Percentiles rank a stretch among this genome's conserved stretches.
These are phyloP conservation scores for Zalophus californianus DNA, from an alignment of 2,797 vertebrate genomes.

Conservation along the genomic window DNA sequence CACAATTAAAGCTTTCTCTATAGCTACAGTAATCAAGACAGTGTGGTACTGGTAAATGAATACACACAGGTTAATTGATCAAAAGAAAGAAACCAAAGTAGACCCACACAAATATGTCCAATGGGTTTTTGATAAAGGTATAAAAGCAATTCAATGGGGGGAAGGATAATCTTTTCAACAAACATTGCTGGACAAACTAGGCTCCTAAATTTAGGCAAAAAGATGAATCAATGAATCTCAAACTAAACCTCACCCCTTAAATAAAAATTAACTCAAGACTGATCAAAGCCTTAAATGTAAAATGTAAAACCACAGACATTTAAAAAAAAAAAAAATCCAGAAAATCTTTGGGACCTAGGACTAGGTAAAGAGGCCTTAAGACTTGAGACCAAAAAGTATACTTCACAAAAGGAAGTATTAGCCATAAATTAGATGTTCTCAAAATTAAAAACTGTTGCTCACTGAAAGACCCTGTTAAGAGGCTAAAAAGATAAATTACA, in stretches of 20 bases:
- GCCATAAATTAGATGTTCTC: not conserved
- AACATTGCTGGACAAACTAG: not conserved
- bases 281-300: not conserved
- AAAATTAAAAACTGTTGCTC: conserved; percentile 32
- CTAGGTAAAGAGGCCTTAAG: not conserved
- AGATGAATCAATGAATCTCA: not conserved
- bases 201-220: not conserved
- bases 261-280: not conserved
- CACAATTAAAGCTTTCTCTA: not conserved
- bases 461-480: not conserved
- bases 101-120: not conserved
- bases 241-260: not conserved
- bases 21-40: not conserved
- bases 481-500: not conserved
- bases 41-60: not conserved
- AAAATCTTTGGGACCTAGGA: not conserved
- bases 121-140: not conserved
- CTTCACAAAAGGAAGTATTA: not conserved
- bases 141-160: not conserved
- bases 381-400: conserved; percentile 24
- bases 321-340: not conserved
- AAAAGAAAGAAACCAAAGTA: not conserved
- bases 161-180: not conserved
- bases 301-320: not conserved
- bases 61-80: not conserved